A percentile compares a stretch with the other conserved stretches of the same genome.
These are phyloP conservation scores for Rhyzopertha dominica DNA, from an alignment of 1,140 invertebrate species.

Conservation along the genomic window DNA sequence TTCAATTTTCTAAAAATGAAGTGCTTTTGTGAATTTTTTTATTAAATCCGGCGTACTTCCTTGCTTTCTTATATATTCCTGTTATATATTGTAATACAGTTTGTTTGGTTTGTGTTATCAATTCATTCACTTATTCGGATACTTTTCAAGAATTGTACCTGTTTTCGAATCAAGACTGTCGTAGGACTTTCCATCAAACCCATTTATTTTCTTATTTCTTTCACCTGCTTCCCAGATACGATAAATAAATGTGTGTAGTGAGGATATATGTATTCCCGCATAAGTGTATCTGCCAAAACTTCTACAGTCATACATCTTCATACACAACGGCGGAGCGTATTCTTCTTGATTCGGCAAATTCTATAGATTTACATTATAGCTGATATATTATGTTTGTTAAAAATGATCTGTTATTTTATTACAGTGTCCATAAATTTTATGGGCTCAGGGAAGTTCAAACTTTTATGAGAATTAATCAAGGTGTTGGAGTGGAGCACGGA, in stretches of 20 bases:
- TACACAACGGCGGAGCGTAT: constrained; percentile 50
- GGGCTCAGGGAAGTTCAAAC: constrained; percentile 48
- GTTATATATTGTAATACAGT: no score
- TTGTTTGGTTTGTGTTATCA: no score
- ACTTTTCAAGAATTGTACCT: constrained; percentile 5
- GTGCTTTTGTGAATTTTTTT: no score
- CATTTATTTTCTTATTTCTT: constrained; percentile 38
- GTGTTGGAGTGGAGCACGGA: constrained; percentile 51
- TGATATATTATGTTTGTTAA: constrained; percentile 19
- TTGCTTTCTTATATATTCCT: no score
- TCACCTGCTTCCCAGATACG: constrained; percentile 38
- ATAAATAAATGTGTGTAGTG: constrained; percentile 43
- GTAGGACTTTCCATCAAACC: constrained; percentile 25
- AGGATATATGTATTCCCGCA: constrained; percentile 49
- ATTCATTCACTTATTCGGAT: background rate
- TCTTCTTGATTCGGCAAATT: constrained; percentile 45
- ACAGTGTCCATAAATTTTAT: constrained; percentile 48
- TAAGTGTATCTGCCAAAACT: constrained; percentile 55
- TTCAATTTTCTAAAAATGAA: no score
- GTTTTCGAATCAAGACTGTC: constrained; percentile 22
- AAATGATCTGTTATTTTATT: constrained; percentile 16
- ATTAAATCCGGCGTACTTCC: no score
- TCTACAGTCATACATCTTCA: constrained; percentile 57
- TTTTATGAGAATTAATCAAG: constrained; percentile 48
- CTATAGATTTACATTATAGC: no score